Base-by-base conservation (phyloP, 2,888 invertebrate genomes). In the Myopa tessellatipennis region DNA sequence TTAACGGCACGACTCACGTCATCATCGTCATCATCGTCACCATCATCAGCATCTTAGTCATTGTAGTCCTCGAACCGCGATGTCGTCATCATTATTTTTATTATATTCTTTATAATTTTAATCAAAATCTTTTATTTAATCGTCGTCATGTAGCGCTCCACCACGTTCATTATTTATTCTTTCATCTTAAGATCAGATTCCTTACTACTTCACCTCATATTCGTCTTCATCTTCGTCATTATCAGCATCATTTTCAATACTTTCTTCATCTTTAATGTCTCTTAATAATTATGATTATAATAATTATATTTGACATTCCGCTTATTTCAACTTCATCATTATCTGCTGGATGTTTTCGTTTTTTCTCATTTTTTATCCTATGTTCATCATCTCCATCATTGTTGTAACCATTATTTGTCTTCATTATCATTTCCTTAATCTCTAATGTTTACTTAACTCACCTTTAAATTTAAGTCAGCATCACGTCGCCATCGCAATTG, bases 251-350 rank as follows among this genome's bases (percentile, higher is more conserved):
- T 58, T 58, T 58, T 16, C 12, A 6, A 58, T 16, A 58, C 8
- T n/a, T n/a, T 58, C n/a, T 58, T 58, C 45, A 45, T 45, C 45
- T 45, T 45, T 10, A 45, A 10, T 45, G 6, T 26, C 26, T 26
- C 26, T 26, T 26, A 26, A 26, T 45, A 4, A 45, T 45, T 45
- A 8, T 45, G 45, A 45, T 26, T 26, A 26, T 45, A 45, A 45
- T 45, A 6, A 45, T 10, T 45, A 10, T 10, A 45, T 45, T 45
- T 67, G 72, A 68, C 72, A 55, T 73, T 63, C 63, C 72, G 67
- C 55, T 65, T 65, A 50, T n/a, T 77, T 52, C 65, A 72, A 77
- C 40, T 72, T 73, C 72, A 26, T 26, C 26, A 26, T 26, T 26
- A 26, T 26, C 26, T 26, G 26, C 3, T 60, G 55, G 55, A 14